phyloP scores from a whole-genome alignment of 2,797 vertebrate genomes.

The Macropus fuliginosus region DNA sequence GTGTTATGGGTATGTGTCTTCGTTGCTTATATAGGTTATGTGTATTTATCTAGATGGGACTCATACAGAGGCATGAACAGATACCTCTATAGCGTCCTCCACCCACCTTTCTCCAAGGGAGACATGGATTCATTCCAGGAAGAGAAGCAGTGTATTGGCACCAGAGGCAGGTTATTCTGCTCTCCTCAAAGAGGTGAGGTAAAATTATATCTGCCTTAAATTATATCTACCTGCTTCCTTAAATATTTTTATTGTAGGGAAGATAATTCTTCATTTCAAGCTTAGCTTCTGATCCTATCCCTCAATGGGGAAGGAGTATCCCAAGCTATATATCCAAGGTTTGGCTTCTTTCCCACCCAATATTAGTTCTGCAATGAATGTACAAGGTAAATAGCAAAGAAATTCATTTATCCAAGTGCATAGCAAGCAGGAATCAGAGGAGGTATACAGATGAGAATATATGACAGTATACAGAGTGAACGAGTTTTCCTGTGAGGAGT shows the following conservation, averaged over 20 bases:
- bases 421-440: neutral
- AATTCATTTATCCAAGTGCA: neutral
- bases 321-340: neutral
- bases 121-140: neutral
- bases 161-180: neutral
- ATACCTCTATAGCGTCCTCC: too few relatives aligned
- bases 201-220: neutral
- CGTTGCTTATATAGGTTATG: neutral
- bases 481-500: too few relatives aligned
- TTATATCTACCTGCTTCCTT: neutral
- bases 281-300: neutral
- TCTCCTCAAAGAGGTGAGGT: neutral
- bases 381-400: neutral
- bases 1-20: neutral
- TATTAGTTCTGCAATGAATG: neutral
- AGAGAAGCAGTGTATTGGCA: too few relatives aligned
- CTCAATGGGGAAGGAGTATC: neutral
- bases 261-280: neutral
- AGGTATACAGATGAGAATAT: neutral
- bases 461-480: too few relatives aligned
- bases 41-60: neutral
- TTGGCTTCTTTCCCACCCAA: neutral
- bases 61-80: too few relatives aligned
- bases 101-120: too few relatives aligned
- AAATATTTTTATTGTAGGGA: neutral